Conservation (phyloP, 2,888 invertebrate species). For the Pseudococcus longispinus region DNA sequence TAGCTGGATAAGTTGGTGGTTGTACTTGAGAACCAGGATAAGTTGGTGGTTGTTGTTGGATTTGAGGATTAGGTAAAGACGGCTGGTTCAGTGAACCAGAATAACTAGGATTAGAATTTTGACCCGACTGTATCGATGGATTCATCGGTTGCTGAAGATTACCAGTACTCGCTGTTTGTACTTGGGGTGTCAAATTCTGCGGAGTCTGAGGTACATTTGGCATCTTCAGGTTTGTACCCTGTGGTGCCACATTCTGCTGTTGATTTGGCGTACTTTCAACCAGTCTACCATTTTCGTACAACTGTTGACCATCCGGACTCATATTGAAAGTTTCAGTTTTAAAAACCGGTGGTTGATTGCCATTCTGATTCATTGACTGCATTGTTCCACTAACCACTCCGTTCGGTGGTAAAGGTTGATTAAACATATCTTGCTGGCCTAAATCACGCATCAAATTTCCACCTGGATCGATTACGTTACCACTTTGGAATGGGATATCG, state of each 20-base stretch:
- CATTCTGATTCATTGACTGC: neutral
- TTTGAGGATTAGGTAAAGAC: neutral
- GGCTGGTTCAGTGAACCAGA: neutral
- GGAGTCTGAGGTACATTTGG: neutral
- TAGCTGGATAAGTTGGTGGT: neutral
- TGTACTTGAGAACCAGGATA: neutral
- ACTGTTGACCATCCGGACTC: neutral
- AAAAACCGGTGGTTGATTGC: neutral
- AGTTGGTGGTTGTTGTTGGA: neutral
- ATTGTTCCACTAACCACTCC: neutral
- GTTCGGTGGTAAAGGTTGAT: neutral
- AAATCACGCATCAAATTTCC: neutral
- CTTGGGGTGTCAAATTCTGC: neutral
- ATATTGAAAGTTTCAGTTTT: conserved; percentile 8
- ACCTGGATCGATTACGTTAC: neutral
- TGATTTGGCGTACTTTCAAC: neutral
- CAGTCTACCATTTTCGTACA: neutral
- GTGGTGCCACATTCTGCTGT: neutral
- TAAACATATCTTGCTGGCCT: neutral
- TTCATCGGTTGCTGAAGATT: neutral
- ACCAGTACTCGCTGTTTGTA: neutral
- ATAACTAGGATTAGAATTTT: neutral
- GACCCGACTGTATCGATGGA: neutral
- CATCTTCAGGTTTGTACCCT: neutral
- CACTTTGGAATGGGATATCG: neutral